phyloP scores from a whole-genome alignment of 2,113 vertebrate species.

The Dendropsophus ebraccatus region DNA sequence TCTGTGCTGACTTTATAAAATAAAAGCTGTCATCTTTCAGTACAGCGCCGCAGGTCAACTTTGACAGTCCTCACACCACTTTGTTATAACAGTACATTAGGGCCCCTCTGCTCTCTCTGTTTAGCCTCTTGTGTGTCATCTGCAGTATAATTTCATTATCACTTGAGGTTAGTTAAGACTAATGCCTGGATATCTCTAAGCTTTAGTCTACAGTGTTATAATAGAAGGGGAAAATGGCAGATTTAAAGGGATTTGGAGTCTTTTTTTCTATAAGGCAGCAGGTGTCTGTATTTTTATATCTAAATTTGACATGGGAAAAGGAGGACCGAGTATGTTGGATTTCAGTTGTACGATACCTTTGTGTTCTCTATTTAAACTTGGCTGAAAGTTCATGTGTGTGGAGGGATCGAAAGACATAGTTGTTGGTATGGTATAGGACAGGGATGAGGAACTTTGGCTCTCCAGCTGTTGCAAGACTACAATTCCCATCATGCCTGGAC shows the following conservation, averaged over 20 bases:
- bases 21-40: not conserved
- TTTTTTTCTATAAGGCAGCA: not conserved
- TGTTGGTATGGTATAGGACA: too few relatives aligned
- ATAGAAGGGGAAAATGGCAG: not conserved
- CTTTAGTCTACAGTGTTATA: not conserved
- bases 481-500: too few relatives aligned
- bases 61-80: not conserved
- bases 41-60: not conserved
- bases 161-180: not conserved
- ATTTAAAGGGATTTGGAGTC: not conserved
- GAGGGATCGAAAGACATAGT: too few relatives aligned
- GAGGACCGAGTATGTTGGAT: too few relatives aligned
- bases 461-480: too few relatives aligned
- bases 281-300: not conserved
- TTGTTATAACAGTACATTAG: not conserved
- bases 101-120: not conserved
- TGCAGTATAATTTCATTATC: slow-evolving; percentile 22
- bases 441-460: too few relatives aligned
- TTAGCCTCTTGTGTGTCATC: not conserved
- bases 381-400: too few relatives aligned
- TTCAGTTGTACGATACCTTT: too few relatives aligned
- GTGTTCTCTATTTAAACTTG: too few relatives aligned
- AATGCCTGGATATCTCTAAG: not conserved
- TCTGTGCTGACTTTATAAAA: not conserved
- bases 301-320: not conserved